These are phyloP conservation scores for Polydrusus pterygomalis DNA, from an alignment of 2,888 invertebrate species.

Conservation along the genomic window DNA sequence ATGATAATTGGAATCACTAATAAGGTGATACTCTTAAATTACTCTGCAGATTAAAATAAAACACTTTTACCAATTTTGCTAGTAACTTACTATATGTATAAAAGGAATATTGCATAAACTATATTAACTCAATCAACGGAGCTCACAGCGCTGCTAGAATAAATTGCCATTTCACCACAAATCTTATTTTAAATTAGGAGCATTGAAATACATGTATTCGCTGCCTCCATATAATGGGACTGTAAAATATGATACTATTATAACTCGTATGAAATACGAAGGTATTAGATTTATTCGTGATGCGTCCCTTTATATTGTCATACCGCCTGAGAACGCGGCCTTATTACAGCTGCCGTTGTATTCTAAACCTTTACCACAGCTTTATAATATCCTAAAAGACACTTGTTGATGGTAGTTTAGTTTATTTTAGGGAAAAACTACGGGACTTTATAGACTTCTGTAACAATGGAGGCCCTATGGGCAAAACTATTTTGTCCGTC, in stretches of 20 bases:
- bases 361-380: not conserved
- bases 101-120: too few species aligned
- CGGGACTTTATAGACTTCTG: too few species aligned
- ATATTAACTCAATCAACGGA: too few species aligned
- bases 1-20: too few species aligned
- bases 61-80: too few species aligned
- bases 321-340: not conserved
- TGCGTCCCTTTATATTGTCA: not conserved
- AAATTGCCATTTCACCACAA: not conserved
- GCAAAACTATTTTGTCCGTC: too few species aligned
- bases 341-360: not conserved
- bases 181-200: slow-evolving; percentile 11
- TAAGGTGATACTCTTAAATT: too few species aligned
- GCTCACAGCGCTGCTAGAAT: not conserved
- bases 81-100: too few species aligned
- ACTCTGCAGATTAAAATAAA: too few species aligned
- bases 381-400: not conserved
- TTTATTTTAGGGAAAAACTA: not conserved
- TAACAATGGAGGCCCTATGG: too few species aligned
- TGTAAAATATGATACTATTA: slow-evolving; percentile 17
- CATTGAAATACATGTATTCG: slow-evolving; percentile 2
- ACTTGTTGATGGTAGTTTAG: not conserved
- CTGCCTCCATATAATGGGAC: slow-evolving; percentile 7
- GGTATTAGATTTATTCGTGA: slow-evolving; percentile 1
- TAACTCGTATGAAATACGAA: slow-evolving; percentile 7